Percentiles rank a stretch among this genome's conserved stretches.
These are phyloP conservation scores for Oxygymnocypris stewartii DNA, from an alignment of 2,113 vertebrate genomes.

Conservation along the genomic window DNA sequence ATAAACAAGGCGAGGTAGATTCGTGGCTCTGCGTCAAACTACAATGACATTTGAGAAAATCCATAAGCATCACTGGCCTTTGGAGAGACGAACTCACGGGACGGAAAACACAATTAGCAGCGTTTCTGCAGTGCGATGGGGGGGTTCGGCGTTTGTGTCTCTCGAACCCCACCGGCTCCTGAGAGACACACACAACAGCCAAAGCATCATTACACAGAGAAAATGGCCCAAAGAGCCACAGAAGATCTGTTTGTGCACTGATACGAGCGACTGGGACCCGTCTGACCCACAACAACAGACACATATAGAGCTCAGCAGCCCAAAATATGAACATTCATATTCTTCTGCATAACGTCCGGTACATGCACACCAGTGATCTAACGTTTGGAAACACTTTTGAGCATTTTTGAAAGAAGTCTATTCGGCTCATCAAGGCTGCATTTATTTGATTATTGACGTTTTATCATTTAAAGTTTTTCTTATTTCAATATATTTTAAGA, in stretches of 20 bases:
- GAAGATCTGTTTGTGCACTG: conserved; percentile 14
- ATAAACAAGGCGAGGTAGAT: conserved; percentile 12
- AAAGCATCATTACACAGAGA: conserved; percentile 15
- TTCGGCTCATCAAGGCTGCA: too few relatives aligned
- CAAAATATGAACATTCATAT: not conserved
- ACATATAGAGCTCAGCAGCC: not conserved
- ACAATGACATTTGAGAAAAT: conserved; percentile 68
- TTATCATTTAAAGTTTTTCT: too few relatives aligned
- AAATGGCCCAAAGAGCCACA: not conserved
- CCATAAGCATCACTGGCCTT: conserved; percentile 61
- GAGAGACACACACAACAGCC: not conserved
- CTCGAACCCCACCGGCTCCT: not conserved
- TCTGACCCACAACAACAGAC: conserved; percentile 1
- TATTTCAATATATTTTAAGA: too few relatives aligned
- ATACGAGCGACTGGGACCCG: not conserved
- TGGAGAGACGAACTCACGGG: conserved; percentile 53
- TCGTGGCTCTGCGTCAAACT: conserved; percentile 41
- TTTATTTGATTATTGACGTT: too few relatives aligned
- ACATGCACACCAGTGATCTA: not conserved
- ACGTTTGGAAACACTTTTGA: too few relatives aligned
- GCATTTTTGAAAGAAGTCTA: too few relatives aligned
- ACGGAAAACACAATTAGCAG: conserved; percentile 61
- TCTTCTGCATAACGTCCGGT: not conserved
- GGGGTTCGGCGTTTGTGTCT: not conserved
- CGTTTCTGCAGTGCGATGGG: conserved; percentile 36